Percentiles rank a stretch among this genome's conserved stretches.
Conservation (phyloP, 2,113 vertebrate species). For the Zosterops pallidus region DNA sequence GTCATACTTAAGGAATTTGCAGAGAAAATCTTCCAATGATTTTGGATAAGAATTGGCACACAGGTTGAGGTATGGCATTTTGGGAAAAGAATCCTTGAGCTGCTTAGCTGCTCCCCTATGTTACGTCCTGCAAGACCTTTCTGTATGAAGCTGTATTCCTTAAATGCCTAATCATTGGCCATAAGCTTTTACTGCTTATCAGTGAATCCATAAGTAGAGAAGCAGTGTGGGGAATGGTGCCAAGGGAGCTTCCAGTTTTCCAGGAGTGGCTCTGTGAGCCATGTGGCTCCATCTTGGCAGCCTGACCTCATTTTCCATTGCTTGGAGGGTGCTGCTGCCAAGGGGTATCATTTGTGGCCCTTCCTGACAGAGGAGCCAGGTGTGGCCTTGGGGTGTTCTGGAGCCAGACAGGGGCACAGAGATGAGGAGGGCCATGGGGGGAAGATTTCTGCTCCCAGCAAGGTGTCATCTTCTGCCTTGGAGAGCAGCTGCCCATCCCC, state of each 20-base stretch:
- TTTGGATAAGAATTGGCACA: background rate
- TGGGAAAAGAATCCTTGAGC: background rate
- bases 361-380: accelerated
- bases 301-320: accelerated
- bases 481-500: background rate
- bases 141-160: background rate
- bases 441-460: background rate
- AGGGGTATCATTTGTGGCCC: background rate
- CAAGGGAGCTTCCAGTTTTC: background rate
- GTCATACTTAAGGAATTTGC: background rate
- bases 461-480: background rate
- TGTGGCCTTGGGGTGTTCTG: accelerated
- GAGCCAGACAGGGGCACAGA: background rate
- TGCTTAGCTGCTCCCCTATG: background rate
- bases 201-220: background rate
- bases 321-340: background rate
- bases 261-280: background rate
- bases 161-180: background rate
- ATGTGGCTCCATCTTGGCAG: background rate
- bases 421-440: accelerated
- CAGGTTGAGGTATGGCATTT: accelerated
- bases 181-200: background rate
- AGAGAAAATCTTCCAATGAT: accelerated
- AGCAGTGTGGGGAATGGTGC: background rate
- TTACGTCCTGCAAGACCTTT: background rate